Evolutionary conservation across 2,797 vertebrate genomes (phyloP).

Genomic region (Sebastes miniatus): DNA sequence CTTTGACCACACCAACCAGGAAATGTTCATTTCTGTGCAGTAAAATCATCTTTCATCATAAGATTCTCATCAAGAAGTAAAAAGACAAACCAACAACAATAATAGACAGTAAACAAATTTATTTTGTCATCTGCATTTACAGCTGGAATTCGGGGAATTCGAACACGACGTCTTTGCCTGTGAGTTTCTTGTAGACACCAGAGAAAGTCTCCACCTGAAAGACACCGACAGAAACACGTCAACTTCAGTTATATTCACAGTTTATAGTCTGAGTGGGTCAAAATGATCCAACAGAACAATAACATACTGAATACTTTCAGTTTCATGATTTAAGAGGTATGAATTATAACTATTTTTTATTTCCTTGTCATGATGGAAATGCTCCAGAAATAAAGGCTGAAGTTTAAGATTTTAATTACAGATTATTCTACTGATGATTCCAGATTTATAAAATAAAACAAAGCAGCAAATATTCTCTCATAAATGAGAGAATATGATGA

Average conservation of each 20-base stretch:
- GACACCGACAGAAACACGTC: constrained; percentile 13
- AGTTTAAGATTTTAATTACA: no score
- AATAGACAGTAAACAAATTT: constrained; percentile 85
- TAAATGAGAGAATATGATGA: no score
- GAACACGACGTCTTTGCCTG: constrained; percentile 98
- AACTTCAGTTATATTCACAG: no score
- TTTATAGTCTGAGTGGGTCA: no score
- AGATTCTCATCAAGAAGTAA: background rate
- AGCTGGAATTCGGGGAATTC: constrained; percentile 99
- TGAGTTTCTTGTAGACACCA: constrained; percentile 99
- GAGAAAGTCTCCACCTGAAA: constrained; percentile 96
- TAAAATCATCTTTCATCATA: background rate
- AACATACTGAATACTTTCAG: background rate
- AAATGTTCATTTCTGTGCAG: fast-evolving
- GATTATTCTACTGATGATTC: no score
- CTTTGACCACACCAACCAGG: background rate
- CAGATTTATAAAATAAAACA: no score
- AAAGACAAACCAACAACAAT: background rate
- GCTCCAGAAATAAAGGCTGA: no score
- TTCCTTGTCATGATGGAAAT: background rate
- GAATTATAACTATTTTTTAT: no score
- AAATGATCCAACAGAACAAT: background rate
- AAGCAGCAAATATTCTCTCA: no score
- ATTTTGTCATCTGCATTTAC: constrained; percentile 92
- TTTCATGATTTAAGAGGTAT: no score